phyloP scores from a whole-genome alignment of 2,888 invertebrate species.

The Chymomyza fuscimana region DNA sequence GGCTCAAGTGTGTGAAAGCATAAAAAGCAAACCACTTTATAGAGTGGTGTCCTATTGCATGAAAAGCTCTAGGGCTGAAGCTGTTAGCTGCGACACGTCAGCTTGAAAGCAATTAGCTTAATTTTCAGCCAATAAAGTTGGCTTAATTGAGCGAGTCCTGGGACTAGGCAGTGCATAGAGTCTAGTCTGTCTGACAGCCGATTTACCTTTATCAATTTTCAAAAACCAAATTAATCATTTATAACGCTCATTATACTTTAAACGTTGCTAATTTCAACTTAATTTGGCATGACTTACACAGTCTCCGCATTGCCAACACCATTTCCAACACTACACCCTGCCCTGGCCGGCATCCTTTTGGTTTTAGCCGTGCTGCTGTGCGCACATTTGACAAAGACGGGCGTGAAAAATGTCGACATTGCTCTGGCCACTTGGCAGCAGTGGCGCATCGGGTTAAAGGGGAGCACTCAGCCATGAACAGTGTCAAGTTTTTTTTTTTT shows the following conservation, averaged over 20 bases:
- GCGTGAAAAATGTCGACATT: slow-evolving; percentile 29
- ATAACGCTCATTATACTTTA: slow-evolving; percentile 65
- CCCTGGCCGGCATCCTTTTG: neutral
- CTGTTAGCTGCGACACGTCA: neutral
- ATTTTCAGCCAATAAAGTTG: slow-evolving; percentile 54
- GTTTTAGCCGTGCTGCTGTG: neutral
- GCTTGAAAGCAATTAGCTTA: slow-evolving; percentile 52
- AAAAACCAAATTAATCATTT: slow-evolving; percentile 64
- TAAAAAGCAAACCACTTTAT: neutral
- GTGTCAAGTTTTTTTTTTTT: neutral
- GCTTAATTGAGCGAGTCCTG: slow-evolving; percentile 53
- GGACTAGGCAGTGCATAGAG: slow-evolving; percentile 19
- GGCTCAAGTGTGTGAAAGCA: slow-evolving; percentile 5
- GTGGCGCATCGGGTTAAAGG: neutral
- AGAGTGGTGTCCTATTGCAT: neutral
- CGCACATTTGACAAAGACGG: neutral
- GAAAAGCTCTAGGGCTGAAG: neutral
- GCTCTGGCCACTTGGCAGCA: slow-evolving; percentile 15
- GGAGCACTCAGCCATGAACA: neutral
- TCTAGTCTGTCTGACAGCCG: neutral
- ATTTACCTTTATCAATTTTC: slow-evolving; percentile 51
- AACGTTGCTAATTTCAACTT: slow-evolving; percentile 62
- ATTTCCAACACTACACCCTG: neutral
- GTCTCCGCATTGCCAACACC: neutral
- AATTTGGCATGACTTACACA: slow-evolving; percentile 36